Base-by-base conservation (phyloP, 2,113 vertebrate species). In the Ceuthmochares aereus region DNA sequence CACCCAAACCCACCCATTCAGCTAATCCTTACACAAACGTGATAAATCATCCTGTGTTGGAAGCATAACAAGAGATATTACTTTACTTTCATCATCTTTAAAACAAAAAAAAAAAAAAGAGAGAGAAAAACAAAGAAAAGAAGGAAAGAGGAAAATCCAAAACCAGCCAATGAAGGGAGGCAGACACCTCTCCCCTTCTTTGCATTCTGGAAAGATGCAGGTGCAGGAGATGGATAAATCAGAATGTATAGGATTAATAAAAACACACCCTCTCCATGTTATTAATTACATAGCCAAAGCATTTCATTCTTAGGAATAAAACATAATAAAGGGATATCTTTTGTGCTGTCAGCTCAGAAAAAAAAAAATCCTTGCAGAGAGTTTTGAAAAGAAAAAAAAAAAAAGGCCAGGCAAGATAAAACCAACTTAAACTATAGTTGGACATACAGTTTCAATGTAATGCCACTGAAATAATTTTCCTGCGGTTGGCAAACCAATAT, bases 1-100 rank as follows among this genome's bases (percentile, higher is more conserved):
- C 85, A 87, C 79, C 84, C 72, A 84, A 90, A 94, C 56, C 85
- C 79, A 89, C 85, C 92, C 90, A 49, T 96, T 92, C 76, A 68
- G 67, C 83, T 92, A 95, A 96, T 81, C 85, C 85, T 87, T 88
- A 47, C 51, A 88, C 82, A 97, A 74, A 3, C 0, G 4, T 60
- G 56, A 78, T 40, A 94, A 88, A 92, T 75, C 73, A 81, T 56
- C 55, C 72, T 36, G 23, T 36, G 23, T 80, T 64, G 84, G 67
- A 90, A 56, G 51, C 59, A 67, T 67, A 59, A 76, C 63, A 75
- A 72, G 21, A 79, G 17, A 34, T 51, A 74, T 49, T 55, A 36
- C 40, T 87, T 92, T 20, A 56, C 52, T 75, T 92, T 43, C 72
- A 63, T 19, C 49, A 54, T 42, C 19, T 34, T 70, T 1, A 7